These are phyloP conservation scores for Trissolcus japonicus DNA, from an alignment of 2,888 invertebrate species.

Conservation along the genomic window DNA sequence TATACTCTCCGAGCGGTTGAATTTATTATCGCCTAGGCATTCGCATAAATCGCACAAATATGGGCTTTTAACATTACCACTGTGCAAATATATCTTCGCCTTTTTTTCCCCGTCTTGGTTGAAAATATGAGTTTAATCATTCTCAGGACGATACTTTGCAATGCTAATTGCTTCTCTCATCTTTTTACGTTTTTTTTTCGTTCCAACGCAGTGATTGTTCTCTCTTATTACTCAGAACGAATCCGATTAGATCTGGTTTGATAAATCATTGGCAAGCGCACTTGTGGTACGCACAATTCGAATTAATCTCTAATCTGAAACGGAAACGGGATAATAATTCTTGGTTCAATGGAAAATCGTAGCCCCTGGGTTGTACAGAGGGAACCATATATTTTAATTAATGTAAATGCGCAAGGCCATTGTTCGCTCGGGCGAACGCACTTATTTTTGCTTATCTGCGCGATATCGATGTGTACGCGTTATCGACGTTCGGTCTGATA, in stretches of 20 bases:
- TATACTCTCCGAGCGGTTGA: constrained; percentile 35
- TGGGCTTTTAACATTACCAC: constrained; percentile 54
- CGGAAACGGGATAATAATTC: constrained; percentile 30
- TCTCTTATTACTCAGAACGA: background rate
- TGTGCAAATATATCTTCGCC: constrained; percentile 40
- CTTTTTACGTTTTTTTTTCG: constrained; percentile 5
- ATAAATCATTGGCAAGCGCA: background rate
- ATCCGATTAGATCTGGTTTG: background rate
- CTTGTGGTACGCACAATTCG: constrained; percentile 9
- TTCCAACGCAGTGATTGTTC: too few species aligned
- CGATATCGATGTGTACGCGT: constrained; percentile 45
- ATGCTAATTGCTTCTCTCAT: constrained; percentile 43
- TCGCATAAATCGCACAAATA: constrained; percentile 54
- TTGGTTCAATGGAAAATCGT: constrained; percentile 1
- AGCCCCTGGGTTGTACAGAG: too few species aligned
- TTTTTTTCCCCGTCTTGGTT: constrained; percentile 22
- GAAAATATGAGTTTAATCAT: constrained; percentile 44
- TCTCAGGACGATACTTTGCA: constrained; percentile 32
- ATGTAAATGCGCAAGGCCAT: constrained; percentile 34
- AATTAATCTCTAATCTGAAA: constrained; percentile 41
- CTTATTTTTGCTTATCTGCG: constrained; percentile 39
- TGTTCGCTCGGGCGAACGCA: constrained; percentile 18
- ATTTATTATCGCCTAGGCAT: constrained; percentile 50
- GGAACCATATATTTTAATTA: constrained; percentile 43
- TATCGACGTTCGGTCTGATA: constrained; percentile 49